Base-by-base conservation (phyloP, 2,888 invertebrate genomes). In the Habroteleia sp. region DNA sequence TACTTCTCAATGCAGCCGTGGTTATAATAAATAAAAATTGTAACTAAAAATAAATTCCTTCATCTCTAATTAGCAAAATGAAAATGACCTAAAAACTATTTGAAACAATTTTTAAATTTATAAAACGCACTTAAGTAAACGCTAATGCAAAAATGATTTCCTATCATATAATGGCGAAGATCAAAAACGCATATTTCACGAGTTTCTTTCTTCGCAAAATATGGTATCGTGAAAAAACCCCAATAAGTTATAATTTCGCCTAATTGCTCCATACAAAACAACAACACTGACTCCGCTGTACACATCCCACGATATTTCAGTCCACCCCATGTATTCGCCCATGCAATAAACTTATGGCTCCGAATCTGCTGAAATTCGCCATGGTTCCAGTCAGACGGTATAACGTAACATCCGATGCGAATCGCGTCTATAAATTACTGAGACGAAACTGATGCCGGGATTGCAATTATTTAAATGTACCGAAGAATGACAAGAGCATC, bases 391-490 rank as follows among this genome's bases (percentile, higher is more conserved):
- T 76, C 77, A 78, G 78, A 50, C 75, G 75, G 68, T 73, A 71
- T 77, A n/a, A 75, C 58, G 78, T 74, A 69, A 68, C 75, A 79
- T 78, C 84, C 83, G 83, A 56, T 77, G 79, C 85, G 83, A 87
- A 87, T 87, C 81, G 84, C 74, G 81, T 76, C 87, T 87, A 88
- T 88, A 88, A 87, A 88, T 88, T 87, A 87, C 84, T 83, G 80
- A 77, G 81, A 79, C 81, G 82, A 84, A 86, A 82, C 83, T 41
- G 85, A 81, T 81, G 80, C 79, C 81, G 80, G 87, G 83, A 84
- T 86, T 84, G 86, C 86, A 87, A 87, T 87, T 87, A 88, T 88
- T 88, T 87, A 87, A 87, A 87, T 87, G 84, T 79, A 83, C 79
- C 73, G 33, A 73, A 73, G 73, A 73, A 76, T 58, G 71, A 71